Evolutionary conservation across 2,888 invertebrate species (phyloP).

Genomic region (Sinodicranocentrus sp.): DNA sequence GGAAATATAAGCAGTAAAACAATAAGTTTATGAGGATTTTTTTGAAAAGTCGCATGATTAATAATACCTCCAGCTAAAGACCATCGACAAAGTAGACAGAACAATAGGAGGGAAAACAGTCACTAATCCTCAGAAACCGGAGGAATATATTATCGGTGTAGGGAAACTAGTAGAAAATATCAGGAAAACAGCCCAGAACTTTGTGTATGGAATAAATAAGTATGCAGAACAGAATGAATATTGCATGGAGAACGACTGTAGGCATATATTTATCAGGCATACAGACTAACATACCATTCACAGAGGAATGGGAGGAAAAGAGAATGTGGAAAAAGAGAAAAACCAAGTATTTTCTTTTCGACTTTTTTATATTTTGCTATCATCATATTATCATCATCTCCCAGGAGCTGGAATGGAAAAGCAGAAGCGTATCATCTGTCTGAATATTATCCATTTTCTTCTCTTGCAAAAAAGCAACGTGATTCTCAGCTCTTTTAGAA

Average conservation of each 20-base stretch:
- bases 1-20: too few relatives aligned
- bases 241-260: background rate
- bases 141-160: background rate
- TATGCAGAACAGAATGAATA: background rate
- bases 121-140: background rate
- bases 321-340: slow-evolving; percentile 7
- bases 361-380: slow-evolving; percentile 8
- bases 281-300: background rate
- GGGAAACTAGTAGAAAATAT: background rate
- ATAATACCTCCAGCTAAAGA: background rate
- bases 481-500: too few relatives aligned
- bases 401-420: background rate
- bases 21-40: too few relatives aligned
- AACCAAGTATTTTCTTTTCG: slow-evolving; percentile 1
- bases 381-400: background rate
- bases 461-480: too few relatives aligned
- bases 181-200: background rate
- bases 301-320: background rate
- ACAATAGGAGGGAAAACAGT: too few relatives aligned
- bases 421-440: slow-evolving; percentile 1
- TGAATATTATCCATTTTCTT: slow-evolving; percentile 4
- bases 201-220: background rate
- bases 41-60: slow-evolving; percentile 21
- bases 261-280: background rate
- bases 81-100: too few relatives aligned